These are phyloP conservation scores for Corythoichthys haematopterus DNA, from an alignment of 2,113 vertebrate species.

Conservation along the genomic window DNA sequence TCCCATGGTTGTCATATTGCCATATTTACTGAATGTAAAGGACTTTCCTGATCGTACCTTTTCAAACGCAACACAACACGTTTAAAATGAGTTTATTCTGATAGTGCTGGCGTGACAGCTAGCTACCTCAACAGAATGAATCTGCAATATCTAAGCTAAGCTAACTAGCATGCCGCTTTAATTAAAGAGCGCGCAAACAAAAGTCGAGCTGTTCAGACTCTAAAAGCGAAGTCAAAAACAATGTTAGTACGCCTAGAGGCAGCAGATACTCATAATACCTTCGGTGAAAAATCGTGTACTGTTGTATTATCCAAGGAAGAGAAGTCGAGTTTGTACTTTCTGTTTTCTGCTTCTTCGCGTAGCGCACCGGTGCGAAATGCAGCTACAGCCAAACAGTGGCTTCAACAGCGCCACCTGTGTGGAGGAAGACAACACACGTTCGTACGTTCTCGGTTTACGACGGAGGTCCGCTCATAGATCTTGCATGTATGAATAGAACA, in stretches of 20 bases:
- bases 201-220: accelerated
- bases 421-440: conserved; percentile 32
- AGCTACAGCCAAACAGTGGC: too few species aligned
- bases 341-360: conserved; percentile 42
- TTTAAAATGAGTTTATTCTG: not conserved
- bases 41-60: not conserved
- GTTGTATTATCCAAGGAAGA: not conserved
- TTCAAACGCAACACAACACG: not conserved
- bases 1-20: not conserved
- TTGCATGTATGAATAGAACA: too few species aligned
- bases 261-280: conserved; percentile 12
- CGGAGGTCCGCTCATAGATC: too few species aligned
- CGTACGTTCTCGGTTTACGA: too few species aligned
- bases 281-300: not conserved
- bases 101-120: conserved; percentile 4
- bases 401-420: conserved; percentile 25
- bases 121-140: conserved; percentile 53
- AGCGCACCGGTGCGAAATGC: not conserved
- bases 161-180: conserved; percentile 27
- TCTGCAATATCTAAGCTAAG: conserved; percentile 60
- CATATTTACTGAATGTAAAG: not conserved
- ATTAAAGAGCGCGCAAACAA: not conserved
- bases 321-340: conserved; percentile 38
- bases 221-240: accelerated
- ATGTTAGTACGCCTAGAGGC: accelerated